Percentiles rank a stretch among this genome's conserved stretches.
phyloP scores from a whole-genome alignment of 2,113 vertebrate species.

The Aldabrachelys gigantea region DNA sequence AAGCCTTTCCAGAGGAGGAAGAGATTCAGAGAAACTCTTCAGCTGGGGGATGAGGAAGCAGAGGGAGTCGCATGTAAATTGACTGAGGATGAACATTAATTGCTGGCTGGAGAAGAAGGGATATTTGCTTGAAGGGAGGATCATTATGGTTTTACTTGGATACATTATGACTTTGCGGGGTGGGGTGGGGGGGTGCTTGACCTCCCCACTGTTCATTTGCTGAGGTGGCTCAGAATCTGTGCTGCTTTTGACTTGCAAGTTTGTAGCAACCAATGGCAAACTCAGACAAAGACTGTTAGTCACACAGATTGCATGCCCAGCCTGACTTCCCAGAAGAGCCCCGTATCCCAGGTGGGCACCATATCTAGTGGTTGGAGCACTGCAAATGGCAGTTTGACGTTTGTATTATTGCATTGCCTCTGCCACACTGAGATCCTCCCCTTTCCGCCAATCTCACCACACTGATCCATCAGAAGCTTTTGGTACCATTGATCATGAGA shows the following conservation, averaged over 20 bases:
- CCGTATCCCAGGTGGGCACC: not conserved
- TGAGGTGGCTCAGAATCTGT: not conserved
- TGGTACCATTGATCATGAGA: not conserved
- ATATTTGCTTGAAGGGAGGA: not conserved
- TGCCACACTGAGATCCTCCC: not conserved
- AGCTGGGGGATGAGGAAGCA: not conserved
- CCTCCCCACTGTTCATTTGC: not conserved
- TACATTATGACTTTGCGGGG: not conserved
- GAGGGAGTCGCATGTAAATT: accelerated
- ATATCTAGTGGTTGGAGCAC: not conserved
- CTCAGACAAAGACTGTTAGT: not conserved
- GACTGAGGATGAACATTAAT: not conserved
- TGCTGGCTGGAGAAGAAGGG: not conserved
- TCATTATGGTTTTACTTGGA: not conserved
- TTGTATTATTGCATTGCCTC: not conserved
- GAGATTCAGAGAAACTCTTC: not conserved
- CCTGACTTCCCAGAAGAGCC: not conserved
- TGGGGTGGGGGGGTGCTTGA: not conserved
- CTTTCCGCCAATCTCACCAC: not conserved
- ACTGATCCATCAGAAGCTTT: not conserved
- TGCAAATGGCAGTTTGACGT: not conserved
- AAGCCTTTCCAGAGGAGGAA: not conserved
- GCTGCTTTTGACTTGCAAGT: not conserved
- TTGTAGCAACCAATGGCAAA: not conserved
- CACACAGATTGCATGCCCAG: not conserved